Conservation (phyloP, 2,113 vertebrate species). For the Coracopsis vasa region DNA sequence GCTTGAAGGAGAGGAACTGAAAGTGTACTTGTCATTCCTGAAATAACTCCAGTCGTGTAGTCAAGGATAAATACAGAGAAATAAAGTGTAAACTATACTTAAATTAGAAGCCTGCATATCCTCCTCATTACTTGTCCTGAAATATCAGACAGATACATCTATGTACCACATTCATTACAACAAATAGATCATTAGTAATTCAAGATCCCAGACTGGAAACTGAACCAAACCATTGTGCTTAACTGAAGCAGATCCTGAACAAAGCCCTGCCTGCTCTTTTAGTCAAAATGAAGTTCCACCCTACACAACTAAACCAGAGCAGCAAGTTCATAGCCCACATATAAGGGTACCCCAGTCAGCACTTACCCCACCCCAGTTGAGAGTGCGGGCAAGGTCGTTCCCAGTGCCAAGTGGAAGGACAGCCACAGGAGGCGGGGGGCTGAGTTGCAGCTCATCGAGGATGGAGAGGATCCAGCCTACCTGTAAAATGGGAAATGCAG, state of each 20-base stretch:
- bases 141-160: background rate
- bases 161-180: background rate
- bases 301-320: background rate
- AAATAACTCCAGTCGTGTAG: background rate
- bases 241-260: background rate
- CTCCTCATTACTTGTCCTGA: background rate
- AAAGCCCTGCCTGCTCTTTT: background rate
- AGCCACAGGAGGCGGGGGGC: slow-evolving; percentile 88
- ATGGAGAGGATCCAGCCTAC: slow-evolving; percentile 87
- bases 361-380: slow-evolving; percentile 98
- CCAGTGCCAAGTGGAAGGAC: slow-evolving; percentile 95
- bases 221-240: background rate
- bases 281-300: background rate
- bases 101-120: background rate
- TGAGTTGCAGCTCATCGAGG: slow-evolving; percentile 80
- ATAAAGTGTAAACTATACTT: background rate
- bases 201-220: background rate
- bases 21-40: background rate
- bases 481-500: slow-evolving; percentile 40
- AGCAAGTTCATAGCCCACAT: background rate
- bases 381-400: slow-evolving; percentile 93
- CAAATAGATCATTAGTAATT: background rate
- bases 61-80: background rate
- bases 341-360: background rate
- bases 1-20: background rate